A percentile compares a stretch with the other conserved stretches of the same genome.
Evolutionary conservation across 2,113 vertebrate genomes (phyloP).

Genomic region (Natator depressus): DNA sequence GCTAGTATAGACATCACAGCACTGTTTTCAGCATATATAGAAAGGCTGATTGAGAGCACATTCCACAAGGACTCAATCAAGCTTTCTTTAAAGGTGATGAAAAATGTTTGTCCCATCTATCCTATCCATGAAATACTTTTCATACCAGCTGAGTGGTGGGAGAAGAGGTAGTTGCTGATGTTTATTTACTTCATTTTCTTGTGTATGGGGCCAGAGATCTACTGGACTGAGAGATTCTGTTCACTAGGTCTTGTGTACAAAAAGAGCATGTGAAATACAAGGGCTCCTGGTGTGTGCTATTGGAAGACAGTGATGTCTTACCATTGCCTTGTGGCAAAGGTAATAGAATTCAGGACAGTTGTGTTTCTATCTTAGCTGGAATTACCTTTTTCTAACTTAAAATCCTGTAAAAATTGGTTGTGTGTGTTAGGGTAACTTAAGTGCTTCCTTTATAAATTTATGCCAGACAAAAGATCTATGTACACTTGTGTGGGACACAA

Average conservation of each 20-base stretch:
- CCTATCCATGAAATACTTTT: slow-evolving; percentile 25
- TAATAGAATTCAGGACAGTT: slow-evolving; percentile 11
- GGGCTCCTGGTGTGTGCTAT: slow-evolving; percentile 8
- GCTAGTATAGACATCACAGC: neutral
- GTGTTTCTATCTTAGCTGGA: slow-evolving; percentile 27
- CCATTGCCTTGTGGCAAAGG: slow-evolving; percentile 3
- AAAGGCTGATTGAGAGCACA: neutral
- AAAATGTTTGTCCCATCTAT: neutral
- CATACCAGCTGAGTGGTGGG: neutral
- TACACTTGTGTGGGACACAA: neutral
- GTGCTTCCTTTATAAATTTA: neutral
- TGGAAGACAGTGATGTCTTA: slow-evolving; percentile 30
- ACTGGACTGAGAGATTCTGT: slow-evolving; percentile 48
- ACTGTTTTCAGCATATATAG: slow-evolving; percentile 7
- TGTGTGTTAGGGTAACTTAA: neutral
- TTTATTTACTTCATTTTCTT: slow-evolving; percentile 53
- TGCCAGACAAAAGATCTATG: neutral
- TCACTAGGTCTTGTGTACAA: neutral
- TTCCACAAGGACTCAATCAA: slow-evolving; percentile 17
- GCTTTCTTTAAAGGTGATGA: slow-evolving; percentile 24
- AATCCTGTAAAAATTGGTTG: neutral
- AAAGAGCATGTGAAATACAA: slow-evolving; percentile 28
- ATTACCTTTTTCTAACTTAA: slow-evolving; percentile 22
- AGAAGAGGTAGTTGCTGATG: slow-evolving; percentile 21
- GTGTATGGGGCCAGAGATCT: slow-evolving; percentile 53